Conservation (phyloP, 2,113 vertebrate genomes). For the Macroglossus sobrinus region DNA sequence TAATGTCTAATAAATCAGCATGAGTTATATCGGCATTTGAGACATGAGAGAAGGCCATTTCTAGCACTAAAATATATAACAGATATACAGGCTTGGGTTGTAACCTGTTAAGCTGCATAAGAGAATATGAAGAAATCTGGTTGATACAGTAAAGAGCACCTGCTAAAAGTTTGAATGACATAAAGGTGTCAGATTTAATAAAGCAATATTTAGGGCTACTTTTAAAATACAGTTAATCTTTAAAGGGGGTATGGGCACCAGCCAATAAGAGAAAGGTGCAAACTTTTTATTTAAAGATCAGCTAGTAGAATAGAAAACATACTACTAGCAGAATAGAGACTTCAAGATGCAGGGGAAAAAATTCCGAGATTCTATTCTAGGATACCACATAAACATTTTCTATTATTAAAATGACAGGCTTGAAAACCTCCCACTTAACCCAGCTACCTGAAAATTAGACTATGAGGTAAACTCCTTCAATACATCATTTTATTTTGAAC, state of each 20-base stretch:
- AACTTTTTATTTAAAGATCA: neutral
- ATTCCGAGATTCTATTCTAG: neutral
- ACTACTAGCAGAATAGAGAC: neutral
- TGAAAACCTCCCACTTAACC: neutral
- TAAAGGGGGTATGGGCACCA: neutral
- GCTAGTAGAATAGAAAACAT: neutral
- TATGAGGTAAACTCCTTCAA: neutral
- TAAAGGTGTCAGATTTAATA: neutral
- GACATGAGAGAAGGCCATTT: neutral
- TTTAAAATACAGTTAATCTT: neutral
- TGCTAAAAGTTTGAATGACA: neutral
- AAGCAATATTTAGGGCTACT: neutral
- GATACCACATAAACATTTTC: neutral
- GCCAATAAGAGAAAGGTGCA: neutral
- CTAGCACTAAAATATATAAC: neutral
- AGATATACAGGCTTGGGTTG: neutral
- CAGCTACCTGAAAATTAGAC: neutral
- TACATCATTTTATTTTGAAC: conserved; percentile 30
- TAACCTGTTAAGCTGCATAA: neutral
- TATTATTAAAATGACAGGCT: neutral
- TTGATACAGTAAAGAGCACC: neutral
- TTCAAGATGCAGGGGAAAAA: neutral
- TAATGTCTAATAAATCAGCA: neutral
- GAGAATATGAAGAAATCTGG: neutral
- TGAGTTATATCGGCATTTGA: neutral